Conservation (phyloP, 1,140 invertebrate species). For the Cardiocondyla obscurior region DNA sequence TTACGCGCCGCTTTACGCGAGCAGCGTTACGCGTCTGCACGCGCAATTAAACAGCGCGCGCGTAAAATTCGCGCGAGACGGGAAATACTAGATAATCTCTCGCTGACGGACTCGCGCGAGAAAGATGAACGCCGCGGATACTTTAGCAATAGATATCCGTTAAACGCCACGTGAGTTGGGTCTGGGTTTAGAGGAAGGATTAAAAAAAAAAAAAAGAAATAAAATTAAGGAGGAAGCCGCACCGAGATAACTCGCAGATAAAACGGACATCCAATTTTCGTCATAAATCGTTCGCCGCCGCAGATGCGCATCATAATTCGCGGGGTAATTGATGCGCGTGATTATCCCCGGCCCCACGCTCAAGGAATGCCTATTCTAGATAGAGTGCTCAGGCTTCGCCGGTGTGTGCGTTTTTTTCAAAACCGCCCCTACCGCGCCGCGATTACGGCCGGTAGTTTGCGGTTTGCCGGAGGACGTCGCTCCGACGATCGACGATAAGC, state of each 20-base stretch:
- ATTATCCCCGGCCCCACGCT: slow-evolving; percentile 27
- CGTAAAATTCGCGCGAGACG: neutral
- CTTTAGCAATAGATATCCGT: slow-evolving; percentile 38
- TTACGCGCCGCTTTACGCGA: neutral
- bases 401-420: slow-evolving; percentile 57
- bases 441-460: slow-evolving; percentile 68
- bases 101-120: neutral
- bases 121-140: neutral
- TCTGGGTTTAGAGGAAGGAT: too few relatives aligned
- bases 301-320: slow-evolving; percentile 53
- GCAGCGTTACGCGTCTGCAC: neutral
- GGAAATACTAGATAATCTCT: slow-evolving; percentile 20
- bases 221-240: too few relatives aligned
- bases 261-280: slow-evolving; percentile 53
- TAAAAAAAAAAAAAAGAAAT: too few relatives aligned
- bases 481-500: slow-evolving; percentile 65
- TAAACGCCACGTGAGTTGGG: slow-evolving; percentile 41
- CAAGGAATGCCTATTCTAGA: slow-evolving; percentile 59
- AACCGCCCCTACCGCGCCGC: slow-evolving; percentile 54
- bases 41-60: too few relatives aligned
- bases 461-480: slow-evolving; percentile 66
- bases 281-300: slow-evolving; percentile 53
- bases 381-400: slow-evolving; percentile 23
- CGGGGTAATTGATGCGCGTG: slow-evolving; percentile 64
- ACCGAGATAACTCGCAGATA: slow-evolving; percentile 29